Evolutionary conservation across 2,113 vertebrate genomes (phyloP), one percentile per base, ranked within the genome.

Genomic region (Tyrannus savana): DNA sequence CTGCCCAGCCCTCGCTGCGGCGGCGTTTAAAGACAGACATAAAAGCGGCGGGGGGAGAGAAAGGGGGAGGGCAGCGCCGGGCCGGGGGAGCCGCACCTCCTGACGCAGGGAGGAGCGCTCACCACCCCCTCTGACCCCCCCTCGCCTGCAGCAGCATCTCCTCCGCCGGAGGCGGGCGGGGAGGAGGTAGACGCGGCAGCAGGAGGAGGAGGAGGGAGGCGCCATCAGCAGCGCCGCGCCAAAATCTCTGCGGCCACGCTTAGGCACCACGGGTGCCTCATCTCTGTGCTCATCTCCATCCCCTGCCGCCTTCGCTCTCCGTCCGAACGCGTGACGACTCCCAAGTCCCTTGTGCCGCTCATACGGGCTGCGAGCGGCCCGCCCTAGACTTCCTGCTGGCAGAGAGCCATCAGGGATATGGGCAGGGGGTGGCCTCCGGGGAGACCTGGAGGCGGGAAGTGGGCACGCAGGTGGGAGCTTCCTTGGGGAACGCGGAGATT

Each of bases 51-150:
- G 67, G 78, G 42, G 74, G 87, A 67, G 79, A 73, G 55, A 73
- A 52, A 60, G 59, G 75, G 50, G 92, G 93, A 50, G 74, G 47
- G 83, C 39, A 44, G 66, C 49, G 76, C 33, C 23, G 42, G n/a
- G 87, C 80, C 3, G 55, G 41, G 82, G 31, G 80, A 90, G 63
- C 94, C 84, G 97, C 97, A 63, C 91, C 93, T 96, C 96, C 93
- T 96, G 97, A 96, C 96, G 97, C 97, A 97, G 89, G 76, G 97
- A 88, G 78, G 84, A 95, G 85, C 52, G n/a, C 74, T 68, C 67
- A 66, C 28, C 47, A 6, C 53, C 30, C 52, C 9, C 28, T 2
- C 15, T 28, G 8, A 27, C 30, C 53, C 16, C 44, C 30, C n/a
- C 68, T 59, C 72, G 62, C 62, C 85, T 55, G 78, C 94, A 74